phyloP scores from a whole-genome alignment of 2,113 vertebrate genomes.

The Atrichornis clamosus region DNA sequence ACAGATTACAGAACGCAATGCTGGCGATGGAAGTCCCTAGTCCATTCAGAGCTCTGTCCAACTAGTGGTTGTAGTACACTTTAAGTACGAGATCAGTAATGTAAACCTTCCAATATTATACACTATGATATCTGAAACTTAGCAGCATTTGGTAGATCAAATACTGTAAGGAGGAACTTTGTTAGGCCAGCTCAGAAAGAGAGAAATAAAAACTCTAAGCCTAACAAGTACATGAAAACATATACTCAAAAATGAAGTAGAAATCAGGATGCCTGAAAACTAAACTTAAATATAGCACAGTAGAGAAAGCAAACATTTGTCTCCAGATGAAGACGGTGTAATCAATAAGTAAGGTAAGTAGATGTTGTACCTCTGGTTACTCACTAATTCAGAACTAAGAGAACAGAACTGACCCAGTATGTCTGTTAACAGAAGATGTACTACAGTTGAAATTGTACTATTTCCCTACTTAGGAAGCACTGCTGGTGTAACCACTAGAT shows the following conservation, averaged over 20 bases:
- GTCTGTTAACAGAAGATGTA: background rate
- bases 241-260: background rate
- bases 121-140: background rate
- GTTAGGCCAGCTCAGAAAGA: background rate
- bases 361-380: background rate
- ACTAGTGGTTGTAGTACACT: background rate
- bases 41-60: background rate
- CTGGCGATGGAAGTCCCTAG: background rate
- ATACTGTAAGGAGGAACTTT: background rate
- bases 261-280: background rate
- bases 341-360: background rate
- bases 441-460: background rate
- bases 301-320: background rate
- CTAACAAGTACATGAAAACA: background rate
- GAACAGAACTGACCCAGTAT: background rate
- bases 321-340: background rate
- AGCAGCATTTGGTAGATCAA: background rate
- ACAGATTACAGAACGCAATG: background rate
- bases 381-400: background rate
- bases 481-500: background rate
- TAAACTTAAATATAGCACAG: background rate
- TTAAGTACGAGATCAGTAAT: background rate
- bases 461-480: background rate
- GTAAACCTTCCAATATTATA: background rate
- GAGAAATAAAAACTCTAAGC: background rate